A percentile compares a stretch with the other conserved stretches of the same genome.
Evolutionary conservation across 2,888 invertebrate species (phyloP).

Genomic region (Agrotis puta): DNA sequence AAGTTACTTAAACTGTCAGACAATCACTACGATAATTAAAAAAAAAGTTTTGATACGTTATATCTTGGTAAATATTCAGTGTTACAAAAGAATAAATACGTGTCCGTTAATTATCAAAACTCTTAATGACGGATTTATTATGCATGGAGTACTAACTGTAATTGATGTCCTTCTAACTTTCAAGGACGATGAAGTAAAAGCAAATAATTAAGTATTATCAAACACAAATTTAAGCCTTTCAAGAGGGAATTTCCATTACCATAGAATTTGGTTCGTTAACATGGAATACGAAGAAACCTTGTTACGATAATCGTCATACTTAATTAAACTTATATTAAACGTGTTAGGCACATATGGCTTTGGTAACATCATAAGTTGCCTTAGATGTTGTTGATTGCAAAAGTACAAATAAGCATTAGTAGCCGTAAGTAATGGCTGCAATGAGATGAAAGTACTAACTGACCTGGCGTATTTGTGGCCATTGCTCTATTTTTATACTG

Average conservation of each 20-base stretch:
- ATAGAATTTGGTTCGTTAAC: slow-evolving; percentile 52
- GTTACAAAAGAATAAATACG: no score
- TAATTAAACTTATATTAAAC: slow-evolving; percentile 34
- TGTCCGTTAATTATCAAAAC: no score
- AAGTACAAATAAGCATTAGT: not conserved
- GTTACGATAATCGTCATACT: slow-evolving; percentile 24
- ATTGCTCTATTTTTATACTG: no score
- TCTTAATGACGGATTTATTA: no score
- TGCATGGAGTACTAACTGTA: not conserved
- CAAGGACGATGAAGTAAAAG: slow-evolving; percentile 18
- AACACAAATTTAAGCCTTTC: slow-evolving; percentile 8
- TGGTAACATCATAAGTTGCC: not conserved
- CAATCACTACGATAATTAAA: no score
- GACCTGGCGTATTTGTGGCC: no score
- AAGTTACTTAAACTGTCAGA: no score
- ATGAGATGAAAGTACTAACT: no score
- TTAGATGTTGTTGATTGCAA: not conserved
- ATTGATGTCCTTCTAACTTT: not conserved
- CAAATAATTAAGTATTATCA: slow-evolving; percentile 22
- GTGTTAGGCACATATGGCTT: slow-evolving; percentile 13
- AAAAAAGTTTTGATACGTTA: no score
- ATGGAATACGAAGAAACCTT: slow-evolving; percentile 43
- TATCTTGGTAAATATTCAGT: no score
- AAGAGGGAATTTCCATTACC: slow-evolving; percentile 43
- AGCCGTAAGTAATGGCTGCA: not conserved